Evolutionary conservation across 1,140 invertebrate genomes (phyloP).

Genomic region (Solen grandis): DNA sequence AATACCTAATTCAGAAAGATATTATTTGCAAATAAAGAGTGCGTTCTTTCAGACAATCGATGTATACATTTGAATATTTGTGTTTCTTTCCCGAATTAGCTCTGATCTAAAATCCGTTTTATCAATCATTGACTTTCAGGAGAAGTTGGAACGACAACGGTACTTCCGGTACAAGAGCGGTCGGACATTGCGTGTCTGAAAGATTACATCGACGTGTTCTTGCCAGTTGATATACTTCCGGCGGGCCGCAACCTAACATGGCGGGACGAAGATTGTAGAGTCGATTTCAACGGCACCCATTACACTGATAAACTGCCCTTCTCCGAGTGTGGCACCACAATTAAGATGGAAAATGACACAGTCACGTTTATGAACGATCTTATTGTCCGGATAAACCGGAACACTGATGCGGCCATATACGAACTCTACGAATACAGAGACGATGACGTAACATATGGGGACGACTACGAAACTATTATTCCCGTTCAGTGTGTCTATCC

Average conservation of each 20-base stretch:
- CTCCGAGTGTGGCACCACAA: slow-evolving; percentile 50
- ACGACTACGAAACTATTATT: slow-evolving; percentile 42
- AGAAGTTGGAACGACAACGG: slow-evolving; percentile 34
- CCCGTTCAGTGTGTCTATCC: slow-evolving; percentile 45
- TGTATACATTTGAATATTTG: no score
- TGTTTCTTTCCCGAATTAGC: no score
- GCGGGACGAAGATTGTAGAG: slow-evolving; percentile 26
- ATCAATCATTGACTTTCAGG: no score
- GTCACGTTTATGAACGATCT: slow-evolving; percentile 53
- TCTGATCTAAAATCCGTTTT: no score
- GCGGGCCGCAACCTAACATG: slow-evolving; percentile 33
- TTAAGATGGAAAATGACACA: slow-evolving; percentile 35
- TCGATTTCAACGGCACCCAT: slow-evolving; percentile 50
- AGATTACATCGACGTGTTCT: slow-evolving; percentile 11
- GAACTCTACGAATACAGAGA: neutral
- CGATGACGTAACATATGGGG: slow-evolving; percentile 24
- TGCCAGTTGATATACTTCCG: slow-evolving; percentile 32
- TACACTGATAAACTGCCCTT: slow-evolving; percentile 32
- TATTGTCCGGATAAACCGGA: slow-evolving; percentile 60
- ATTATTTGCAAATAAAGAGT: no score
- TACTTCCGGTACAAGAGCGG: slow-evolving; percentile 7
- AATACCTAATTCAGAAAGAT: no score
- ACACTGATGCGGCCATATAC: neutral
- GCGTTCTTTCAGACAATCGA: no score
- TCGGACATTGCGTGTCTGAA: slow-evolving; percentile 44